Percentiles rank a stretch among this genome's conserved stretches.
phyloP scores from a whole-genome alignment of 2,888 invertebrate genomes.

The Odontothrips loti region DNA sequence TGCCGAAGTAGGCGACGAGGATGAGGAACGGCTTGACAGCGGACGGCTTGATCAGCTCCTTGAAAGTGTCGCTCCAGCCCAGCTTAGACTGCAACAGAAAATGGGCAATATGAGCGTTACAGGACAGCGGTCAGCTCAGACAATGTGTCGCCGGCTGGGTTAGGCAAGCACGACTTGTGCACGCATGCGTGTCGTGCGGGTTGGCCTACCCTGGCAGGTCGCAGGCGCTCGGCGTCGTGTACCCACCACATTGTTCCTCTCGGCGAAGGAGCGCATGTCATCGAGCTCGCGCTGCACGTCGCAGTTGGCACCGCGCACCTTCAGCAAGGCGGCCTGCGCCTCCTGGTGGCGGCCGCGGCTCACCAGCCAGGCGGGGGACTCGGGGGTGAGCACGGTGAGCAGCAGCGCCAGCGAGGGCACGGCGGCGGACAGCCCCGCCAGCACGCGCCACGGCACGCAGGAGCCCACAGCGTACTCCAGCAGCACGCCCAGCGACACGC shows the following conservation, averaged over 20 bases:
- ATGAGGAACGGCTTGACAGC: conserved; percentile 61
- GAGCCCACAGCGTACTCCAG: conserved; percentile 46
- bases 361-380: conserved; percentile 68
- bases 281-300: conserved; percentile 60
- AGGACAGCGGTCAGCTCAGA: too few species aligned
- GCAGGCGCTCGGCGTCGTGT: neutral
- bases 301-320: conserved; percentile 59
- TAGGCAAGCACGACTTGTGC: too few species aligned
- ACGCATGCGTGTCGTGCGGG: too few species aligned
- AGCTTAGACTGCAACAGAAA: neutral
- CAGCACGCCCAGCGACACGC: conserved; percentile 39
- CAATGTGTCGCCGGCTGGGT: too few species aligned
- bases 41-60: conserved; percentile 56
- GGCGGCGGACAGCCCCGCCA: conserved; percentile 60
- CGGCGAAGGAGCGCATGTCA: conserved; percentile 56
- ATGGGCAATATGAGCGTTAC: too few species aligned
- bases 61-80: conserved; percentile 32
- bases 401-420: conserved; percentile 58
- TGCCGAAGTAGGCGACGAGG: conserved; percentile 60
- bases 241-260: conserved; percentile 59
- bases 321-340: conserved; percentile 56
- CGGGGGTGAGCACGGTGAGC: conserved; percentile 61
- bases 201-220: too few species aligned
- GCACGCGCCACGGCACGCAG: conserved; percentile 57
- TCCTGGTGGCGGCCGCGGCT: conserved; percentile 56